Evolutionary conservation across 1,140 invertebrate genomes (phyloP).

Genomic region (Caenorhabditis latens): DNA sequence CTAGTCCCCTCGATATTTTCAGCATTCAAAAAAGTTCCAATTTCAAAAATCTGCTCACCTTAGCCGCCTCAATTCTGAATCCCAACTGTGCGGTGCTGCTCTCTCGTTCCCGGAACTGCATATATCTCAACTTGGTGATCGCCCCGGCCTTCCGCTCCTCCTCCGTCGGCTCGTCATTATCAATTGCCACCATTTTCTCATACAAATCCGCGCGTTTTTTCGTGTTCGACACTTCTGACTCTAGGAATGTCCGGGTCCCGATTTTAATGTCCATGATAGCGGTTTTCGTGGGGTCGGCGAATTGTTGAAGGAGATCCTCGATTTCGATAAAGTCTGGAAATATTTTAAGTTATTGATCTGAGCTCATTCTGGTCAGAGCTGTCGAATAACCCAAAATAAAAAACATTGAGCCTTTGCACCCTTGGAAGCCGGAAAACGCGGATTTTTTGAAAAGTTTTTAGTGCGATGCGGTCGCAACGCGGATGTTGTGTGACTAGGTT

Average conservation of each 20-base stretch:
- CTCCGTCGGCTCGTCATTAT: constrained; percentile 88
- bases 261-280: constrained; percentile 94
- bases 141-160: constrained; percentile 90
- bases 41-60: constrained; percentile 80
- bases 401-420: too few species aligned
- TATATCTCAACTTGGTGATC: constrained; percentile 80
- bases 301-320: constrained; percentile 88
- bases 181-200: constrained; percentile 97
- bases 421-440: too few species aligned
- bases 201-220: constrained; percentile 90
- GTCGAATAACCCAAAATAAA: too few species aligned
- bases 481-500: too few species aligned
- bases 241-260: constrained; percentile 89
- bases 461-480: too few species aligned
- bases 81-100: constrained; percentile 93
- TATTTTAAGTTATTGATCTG: too few species aligned
- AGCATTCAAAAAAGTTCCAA: too few species aligned
- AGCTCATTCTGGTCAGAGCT: too few species aligned
- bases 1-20: too few species aligned
- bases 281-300: constrained; percentile 83
- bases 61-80: constrained; percentile 95
- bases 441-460: too few species aligned
- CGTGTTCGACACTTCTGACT: constrained; percentile 90
- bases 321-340: constrained; percentile 86
- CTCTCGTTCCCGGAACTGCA: constrained; percentile 91